Evolutionary conservation across 1,140 invertebrate species (phyloP), one percentile per base, ranked within the genome.

Genomic region (Venustaconcha ellipsiformis): DNA sequence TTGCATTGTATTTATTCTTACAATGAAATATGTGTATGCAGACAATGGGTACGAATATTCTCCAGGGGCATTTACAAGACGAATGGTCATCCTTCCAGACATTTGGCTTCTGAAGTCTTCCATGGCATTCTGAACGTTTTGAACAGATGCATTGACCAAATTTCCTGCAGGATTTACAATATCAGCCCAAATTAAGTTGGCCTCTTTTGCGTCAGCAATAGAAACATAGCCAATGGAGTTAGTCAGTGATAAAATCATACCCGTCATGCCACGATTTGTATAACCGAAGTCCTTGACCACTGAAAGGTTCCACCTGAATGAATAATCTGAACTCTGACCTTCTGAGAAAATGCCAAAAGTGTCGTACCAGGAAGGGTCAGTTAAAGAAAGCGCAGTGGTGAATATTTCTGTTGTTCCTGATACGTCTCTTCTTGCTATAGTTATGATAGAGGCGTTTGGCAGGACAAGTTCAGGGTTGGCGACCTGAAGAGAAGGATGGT

Each of bases 371-470:
- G 73, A 67, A 2, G 15, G 6, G 58, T 72, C 77, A 56, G 80
- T 79, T 6, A 78, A 62, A 26, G 78, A 75, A 63, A 87, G 70
- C 14, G 81, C 83, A 6, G 59, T 30, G 2, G 85, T 87, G 67
- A 87, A 85, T 15, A 78, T 81, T 48, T 66, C 69, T 14, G 85
- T 87, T 23, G 84, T 84, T 14, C 85, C 85, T 12, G 85, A 84
- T 15, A 76, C 79, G 66, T 83, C 83, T 12, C 70, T 17, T 13
- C 85, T 72, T 14, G 79, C 84, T n/a, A 87, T 72, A 1, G 82
- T 79, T 5, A 76, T 59, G 56, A 87, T 84, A n/a, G 30, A n/a
- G 18, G 70, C 57, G 48, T 55, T 23, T 0, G 85, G 85, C 26
- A 87, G 57, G 12, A 4, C 30, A 56, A 71, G 26, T 12, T 14